phyloP scores from a whole-genome alignment of 2,888 invertebrate genomes.

The Orthosia gracilis region DNA sequence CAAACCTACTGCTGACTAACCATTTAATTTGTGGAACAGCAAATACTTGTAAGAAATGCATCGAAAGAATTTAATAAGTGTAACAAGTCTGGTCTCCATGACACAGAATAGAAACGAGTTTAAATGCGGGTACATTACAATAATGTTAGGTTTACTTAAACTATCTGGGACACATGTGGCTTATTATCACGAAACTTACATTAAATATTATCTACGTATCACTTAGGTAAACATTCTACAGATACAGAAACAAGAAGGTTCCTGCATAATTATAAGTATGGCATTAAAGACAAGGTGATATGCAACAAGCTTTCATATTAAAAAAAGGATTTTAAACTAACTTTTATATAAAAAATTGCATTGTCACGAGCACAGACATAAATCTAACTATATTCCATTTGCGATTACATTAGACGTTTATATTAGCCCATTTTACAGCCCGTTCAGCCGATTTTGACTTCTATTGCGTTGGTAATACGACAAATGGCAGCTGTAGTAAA shows the following conservation, averaged over 20 bases:
- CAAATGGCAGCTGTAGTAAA: too few relatives aligned
- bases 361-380: too few relatives aligned
- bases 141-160: conserved; percentile 66
- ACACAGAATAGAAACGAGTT: conserved; percentile 86
- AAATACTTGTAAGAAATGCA: conserved; percentile 33
- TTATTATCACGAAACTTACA: conserved; percentile 56
- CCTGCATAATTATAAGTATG: background rate
- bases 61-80: conserved; percentile 53
- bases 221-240: conserved; percentile 12
- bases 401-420: too few relatives aligned
- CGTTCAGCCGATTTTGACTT: too few relatives aligned
- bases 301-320: too few relatives aligned
- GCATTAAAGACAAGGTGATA: too few relatives aligned
- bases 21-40: conserved; percentile 24
- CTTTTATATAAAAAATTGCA: too few relatives aligned
- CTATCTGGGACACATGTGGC: conserved; percentile 80
- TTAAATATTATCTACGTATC: conserved; percentile 19
- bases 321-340: too few relatives aligned
- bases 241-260: background rate
- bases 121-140: conserved; percentile 73
- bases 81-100: conserved; percentile 83
- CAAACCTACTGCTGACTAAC: conserved; percentile 24
- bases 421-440: too few relatives aligned
- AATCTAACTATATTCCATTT: too few relatives aligned
- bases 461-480: too few relatives aligned